These are phyloP conservation scores for Picathartes gymnocephalus DNA, from an alignment of 2,113 vertebrate genomes.

Conservation along the genomic window DNA sequence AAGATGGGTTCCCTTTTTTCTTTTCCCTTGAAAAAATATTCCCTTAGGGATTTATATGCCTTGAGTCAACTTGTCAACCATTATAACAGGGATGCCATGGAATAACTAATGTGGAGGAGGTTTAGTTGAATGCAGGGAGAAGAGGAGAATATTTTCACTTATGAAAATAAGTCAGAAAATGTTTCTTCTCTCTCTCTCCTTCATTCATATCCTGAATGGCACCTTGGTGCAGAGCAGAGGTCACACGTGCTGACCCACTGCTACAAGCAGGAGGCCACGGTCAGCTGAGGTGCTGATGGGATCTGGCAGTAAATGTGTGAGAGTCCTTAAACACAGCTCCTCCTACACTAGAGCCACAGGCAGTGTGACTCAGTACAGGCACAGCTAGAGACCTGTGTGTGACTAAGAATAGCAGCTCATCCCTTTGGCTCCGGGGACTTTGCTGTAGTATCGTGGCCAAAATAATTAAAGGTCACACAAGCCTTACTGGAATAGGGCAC, in stretches of 20 bases:
- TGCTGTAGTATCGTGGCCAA: background rate
- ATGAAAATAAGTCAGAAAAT: background rate
- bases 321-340: background rate
- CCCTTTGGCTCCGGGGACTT: background rate
- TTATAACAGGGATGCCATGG: conserved; percentile 6
- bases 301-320: background rate
- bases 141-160: background rate
- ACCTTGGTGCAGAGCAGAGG: background rate
- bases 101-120: conserved; percentile 31
- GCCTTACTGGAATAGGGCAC: background rate
- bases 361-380: background rate
- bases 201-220: background rate
- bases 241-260: background rate
- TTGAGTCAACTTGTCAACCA: conserved; percentile 40
- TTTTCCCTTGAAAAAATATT: conserved; percentile 2
- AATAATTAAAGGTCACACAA: background rate
- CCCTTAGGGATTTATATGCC: background rate
- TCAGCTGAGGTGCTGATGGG: background rate
- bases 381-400: background rate
- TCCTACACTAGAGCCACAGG: background rate
- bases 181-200: background rate
- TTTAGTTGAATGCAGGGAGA: background rate
- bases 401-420: background rate
- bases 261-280: background rate
- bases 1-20: background rate